These are phyloP conservation scores for Drosophila persimilis DNA, from an alignment of 1,140 invertebrate species.

Conservation along the genomic window DNA sequence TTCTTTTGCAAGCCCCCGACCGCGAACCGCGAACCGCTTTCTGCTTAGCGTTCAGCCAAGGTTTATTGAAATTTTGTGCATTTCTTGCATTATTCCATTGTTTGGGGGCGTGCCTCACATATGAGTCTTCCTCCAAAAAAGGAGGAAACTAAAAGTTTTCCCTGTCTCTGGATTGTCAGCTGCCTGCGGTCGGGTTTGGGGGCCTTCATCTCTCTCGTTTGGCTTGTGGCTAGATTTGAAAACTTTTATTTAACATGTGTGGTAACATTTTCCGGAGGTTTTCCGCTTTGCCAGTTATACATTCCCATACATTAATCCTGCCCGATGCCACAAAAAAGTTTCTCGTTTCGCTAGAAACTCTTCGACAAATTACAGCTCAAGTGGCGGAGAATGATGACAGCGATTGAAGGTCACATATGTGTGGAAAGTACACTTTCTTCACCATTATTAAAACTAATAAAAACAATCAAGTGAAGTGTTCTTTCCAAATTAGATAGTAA, in stretches of 20 bases:
- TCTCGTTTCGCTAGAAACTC: too few relatives aligned
- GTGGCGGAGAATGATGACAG: too few relatives aligned
- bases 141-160: conserved; percentile 26
- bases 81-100: conserved; percentile 45
- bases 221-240: conserved; percentile 32
- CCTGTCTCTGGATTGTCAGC: conserved; percentile 36
- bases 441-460: too few relatives aligned
- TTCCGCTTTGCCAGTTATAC: conserved; percentile 1
- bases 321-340: too few relatives aligned
- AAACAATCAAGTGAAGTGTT: too few relatives aligned
- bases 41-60: conserved; percentile 23
- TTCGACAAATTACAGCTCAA: too few relatives aligned
- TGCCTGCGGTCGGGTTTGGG: background rate
- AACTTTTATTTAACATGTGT: conserved; percentile 26
- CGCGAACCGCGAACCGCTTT: conserved; percentile 23
- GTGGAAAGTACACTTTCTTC: too few relatives aligned
- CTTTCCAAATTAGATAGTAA: too few relatives aligned
- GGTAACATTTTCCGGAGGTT: background rate
- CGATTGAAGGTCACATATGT: too few relatives aligned
- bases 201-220: conserved; percentile 3
- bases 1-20: background rate
- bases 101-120: conserved; percentile 1
- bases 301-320: background rate
- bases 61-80: conserved; percentile 51
- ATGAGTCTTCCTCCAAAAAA: conserved; percentile 1